Evolutionary conservation across 2,797 vertebrate genomes (phyloP).

Genomic region (Argya squamiceps): DNA sequence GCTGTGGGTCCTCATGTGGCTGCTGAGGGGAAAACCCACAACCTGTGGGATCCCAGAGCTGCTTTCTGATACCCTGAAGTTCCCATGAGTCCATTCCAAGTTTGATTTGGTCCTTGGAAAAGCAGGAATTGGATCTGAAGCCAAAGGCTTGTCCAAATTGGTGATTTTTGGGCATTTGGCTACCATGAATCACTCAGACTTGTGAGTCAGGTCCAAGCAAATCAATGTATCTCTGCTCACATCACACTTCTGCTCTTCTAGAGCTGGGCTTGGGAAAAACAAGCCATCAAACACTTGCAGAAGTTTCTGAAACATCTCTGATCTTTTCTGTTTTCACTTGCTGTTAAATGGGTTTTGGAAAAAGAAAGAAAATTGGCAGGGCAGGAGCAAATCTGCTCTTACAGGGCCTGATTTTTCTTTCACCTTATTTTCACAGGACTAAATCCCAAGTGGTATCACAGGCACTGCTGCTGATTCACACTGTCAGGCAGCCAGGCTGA

Average conservation of each 20-base stretch:
- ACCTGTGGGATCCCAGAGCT: neutral
- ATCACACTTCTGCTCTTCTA: neutral
- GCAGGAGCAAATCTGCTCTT: neutral
- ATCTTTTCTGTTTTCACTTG: neutral
- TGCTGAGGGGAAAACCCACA: neutral
- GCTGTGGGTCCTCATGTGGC: neutral
- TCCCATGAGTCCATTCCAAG: neutral
- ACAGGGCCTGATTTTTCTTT: neutral
- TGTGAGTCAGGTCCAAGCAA: neutral
- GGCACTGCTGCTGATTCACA: neutral
- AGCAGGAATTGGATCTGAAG: neutral
- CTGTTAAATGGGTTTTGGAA: neutral
- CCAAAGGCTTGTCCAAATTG: neutral
- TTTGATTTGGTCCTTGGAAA: neutral
- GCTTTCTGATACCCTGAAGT: neutral
- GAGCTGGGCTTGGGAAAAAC: neutral
- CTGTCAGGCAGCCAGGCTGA: neutral
- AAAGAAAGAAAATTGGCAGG: neutral
- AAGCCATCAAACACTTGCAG: neutral
- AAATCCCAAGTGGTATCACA: neutral
- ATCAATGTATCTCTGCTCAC: neutral
- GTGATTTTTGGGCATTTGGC: neutral
- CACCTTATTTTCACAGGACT: neutral
- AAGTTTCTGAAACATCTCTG: neutral
- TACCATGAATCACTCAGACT: neutral